Evolutionary conservation across 2,888 invertebrate genomes (phyloP).

Genomic region (Lissonota sp.): DNA sequence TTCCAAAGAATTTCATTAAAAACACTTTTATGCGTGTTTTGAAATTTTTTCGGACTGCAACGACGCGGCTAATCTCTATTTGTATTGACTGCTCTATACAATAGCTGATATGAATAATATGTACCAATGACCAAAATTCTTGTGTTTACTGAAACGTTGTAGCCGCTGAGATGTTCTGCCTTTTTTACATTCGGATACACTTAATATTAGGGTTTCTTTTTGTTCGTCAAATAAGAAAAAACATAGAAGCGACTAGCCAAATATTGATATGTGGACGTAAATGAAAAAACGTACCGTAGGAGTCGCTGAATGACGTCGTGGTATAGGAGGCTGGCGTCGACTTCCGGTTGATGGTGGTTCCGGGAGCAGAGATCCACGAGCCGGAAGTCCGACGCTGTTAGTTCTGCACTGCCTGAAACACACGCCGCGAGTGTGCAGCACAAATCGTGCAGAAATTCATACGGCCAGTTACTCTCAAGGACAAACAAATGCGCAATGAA

Average conservation of each 20-base stretch:
- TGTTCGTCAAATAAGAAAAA: no score
- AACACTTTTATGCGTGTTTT: no score
- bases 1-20: no score
- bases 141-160: slow-evolving; percentile 6
- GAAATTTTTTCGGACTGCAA: no score
- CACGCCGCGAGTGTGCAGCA: slow-evolving; percentile 4
- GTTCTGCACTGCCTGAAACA: slow-evolving; percentile 77
- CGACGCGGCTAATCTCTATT: no score
- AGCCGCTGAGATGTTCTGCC: not conserved
- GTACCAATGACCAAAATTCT: not conserved
- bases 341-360: slow-evolving; percentile 74
- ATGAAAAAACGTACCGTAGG: slow-evolving; percentile 74
- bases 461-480: not conserved
- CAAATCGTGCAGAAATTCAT: slow-evolving; percentile 24
- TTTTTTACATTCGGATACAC: not conserved
- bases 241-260: no score
- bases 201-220: no score
- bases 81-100: no score
- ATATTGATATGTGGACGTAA: not conserved
- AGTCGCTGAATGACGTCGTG: slow-evolving; percentile 80
- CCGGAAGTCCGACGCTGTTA: slow-evolving; percentile 79
- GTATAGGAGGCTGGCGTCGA: slow-evolving; percentile 76
- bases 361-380: slow-evolving; percentile 75
- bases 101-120: not conserved
- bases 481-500: not conserved